phyloP scores from a whole-genome alignment of 1,140 invertebrate species.

The Scaptomyza hsui region DNA sequence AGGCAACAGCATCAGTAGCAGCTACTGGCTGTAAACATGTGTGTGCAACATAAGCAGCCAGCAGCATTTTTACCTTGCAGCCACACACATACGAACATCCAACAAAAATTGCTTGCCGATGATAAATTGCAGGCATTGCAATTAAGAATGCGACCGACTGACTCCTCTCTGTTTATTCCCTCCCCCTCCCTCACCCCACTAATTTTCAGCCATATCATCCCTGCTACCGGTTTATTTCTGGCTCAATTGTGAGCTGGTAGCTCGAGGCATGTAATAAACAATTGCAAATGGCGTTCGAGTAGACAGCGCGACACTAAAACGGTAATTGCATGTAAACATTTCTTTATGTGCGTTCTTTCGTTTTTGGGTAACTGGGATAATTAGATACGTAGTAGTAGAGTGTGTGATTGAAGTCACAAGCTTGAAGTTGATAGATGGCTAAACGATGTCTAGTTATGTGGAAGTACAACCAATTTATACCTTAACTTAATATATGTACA shows the following conservation, averaged over 20 bases:
- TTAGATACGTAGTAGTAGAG: constrained; percentile 18
- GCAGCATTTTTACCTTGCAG: constrained; percentile 56
- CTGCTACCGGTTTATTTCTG: not conserved
- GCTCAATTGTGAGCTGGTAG: not conserved
- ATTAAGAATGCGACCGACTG: constrained; percentile 63
- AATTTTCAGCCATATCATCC: not conserved
- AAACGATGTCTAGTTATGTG: not conserved
- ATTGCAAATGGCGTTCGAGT: constrained; percentile 66
- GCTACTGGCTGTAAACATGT: constrained; percentile 51
- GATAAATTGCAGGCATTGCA: constrained; percentile 71
- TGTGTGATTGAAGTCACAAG: constrained; percentile 4
- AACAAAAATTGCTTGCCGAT: constrained; percentile 57
- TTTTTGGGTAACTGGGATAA: constrained; percentile 15
- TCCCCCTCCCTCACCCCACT: too few species aligned
- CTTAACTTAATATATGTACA: too few species aligned
- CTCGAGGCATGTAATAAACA: constrained; percentile 63
- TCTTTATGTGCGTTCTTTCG: constrained; percentile 35
- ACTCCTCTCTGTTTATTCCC: not conserved
- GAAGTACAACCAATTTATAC: too few species aligned
- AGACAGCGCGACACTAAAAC: constrained; percentile 72
- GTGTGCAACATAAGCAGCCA: constrained; percentile 45
- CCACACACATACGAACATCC: not conserved
- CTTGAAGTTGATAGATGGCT: not conserved
- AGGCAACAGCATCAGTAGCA: not conserved
- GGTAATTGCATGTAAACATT: constrained; percentile 80